Conservation (phyloP, 2,113 vertebrate genomes). For the Rhagologus leucostigma region DNA sequence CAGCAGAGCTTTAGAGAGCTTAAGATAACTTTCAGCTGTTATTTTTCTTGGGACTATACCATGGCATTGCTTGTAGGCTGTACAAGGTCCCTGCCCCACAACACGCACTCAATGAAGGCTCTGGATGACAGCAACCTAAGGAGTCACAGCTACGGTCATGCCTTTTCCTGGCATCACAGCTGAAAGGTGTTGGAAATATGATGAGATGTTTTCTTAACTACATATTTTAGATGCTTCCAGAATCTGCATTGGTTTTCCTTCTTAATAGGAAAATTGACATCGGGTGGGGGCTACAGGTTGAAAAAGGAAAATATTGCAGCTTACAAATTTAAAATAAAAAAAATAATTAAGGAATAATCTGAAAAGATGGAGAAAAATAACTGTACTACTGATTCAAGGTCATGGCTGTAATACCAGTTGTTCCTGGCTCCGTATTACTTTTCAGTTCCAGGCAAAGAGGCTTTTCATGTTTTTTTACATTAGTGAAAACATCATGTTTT, state of each 20-base stretch:
- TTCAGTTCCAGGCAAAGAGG: neutral
- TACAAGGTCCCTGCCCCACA: neutral
- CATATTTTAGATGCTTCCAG: neutral
- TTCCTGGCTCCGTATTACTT: neutral
- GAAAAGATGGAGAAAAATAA: neutral
- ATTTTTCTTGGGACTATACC: neutral
- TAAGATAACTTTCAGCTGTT: neutral
- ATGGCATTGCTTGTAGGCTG: neutral
- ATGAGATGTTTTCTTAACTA: neutral
- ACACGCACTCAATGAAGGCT: neutral
- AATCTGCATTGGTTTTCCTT: neutral
- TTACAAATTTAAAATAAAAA: neutral
- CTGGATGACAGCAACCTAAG: neutral
- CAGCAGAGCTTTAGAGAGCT: neutral
- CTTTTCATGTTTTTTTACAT: neutral
- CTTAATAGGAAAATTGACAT: neutral
- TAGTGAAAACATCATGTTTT: neutral
- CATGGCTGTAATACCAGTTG: neutral
- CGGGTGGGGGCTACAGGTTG: neutral
- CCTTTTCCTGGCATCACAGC: neutral
- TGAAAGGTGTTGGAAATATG: neutral
- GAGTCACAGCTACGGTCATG: neutral
- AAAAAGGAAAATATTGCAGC: neutral
- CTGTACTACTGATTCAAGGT: neutral
- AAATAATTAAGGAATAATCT: neutral